phyloP scores from a whole-genome alignment of 2,113 vertebrate species.

The Semnornis frantzii region DNA sequence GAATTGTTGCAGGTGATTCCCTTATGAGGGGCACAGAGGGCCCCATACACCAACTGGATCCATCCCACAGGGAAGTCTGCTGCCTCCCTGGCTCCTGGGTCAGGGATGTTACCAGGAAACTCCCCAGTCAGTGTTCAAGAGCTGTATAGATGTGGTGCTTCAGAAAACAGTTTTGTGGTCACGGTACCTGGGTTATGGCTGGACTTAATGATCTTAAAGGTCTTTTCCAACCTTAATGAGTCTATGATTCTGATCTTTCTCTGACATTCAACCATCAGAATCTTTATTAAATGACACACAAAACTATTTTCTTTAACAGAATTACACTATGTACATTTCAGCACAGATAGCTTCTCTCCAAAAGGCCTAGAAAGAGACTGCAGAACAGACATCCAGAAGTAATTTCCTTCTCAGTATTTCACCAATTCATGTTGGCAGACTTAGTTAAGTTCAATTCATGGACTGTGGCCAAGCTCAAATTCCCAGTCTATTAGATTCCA shows the following conservation, averaged over 20 bases:
- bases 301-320: background rate
- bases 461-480: background rate
- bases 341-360: background rate
- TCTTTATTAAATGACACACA: background rate
- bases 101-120: no score
- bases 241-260: background rate
- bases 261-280: conserved; percentile 23
- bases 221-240: no score
- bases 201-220: no score
- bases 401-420: background rate
- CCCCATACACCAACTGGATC: no score
- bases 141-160: no score
- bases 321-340: background rate
- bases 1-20: no score
- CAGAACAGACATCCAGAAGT: background rate
- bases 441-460: background rate
- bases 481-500: background rate
- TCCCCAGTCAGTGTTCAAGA: no score
- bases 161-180: no score
- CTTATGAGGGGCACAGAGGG: no score
- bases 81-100: no score
- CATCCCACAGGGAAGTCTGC: no score
- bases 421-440: background rate
- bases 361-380: background rate
- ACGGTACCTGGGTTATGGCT: no score